Evolutionary conservation across 2,113 vertebrate genomes (phyloP).

Genomic region (Cryptotis parvus): DNA sequence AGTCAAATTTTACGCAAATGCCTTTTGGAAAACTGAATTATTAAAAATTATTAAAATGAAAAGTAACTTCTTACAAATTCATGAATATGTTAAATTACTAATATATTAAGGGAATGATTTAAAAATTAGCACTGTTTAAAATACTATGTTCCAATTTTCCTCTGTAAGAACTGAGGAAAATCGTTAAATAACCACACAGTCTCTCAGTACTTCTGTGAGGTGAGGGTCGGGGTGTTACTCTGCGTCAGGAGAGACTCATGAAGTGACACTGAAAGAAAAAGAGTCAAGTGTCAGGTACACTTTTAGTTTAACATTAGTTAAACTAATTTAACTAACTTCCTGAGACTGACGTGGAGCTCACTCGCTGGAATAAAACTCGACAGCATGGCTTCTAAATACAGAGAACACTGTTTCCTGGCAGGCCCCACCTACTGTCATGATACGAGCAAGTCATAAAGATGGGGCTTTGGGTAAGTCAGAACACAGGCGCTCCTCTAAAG

Average conservation of each 20-base stretch:
- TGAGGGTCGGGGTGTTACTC: neutral
- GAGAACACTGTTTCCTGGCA: neutral
- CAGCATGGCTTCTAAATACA: neutral
- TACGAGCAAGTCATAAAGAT: neutral
- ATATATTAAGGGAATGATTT: slow-evolving; percentile 52
- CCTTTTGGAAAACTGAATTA: slow-evolving; percentile 81
- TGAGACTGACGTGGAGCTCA: neutral
- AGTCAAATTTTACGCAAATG: slow-evolving; percentile 77
- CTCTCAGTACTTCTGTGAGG: neutral
- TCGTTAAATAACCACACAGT: neutral
- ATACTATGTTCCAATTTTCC: slow-evolving; percentile 30
- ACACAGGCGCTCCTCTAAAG: neutral
- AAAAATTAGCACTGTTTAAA: slow-evolving; percentile 43
- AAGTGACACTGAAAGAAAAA: neutral
- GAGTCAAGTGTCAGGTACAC: neutral
- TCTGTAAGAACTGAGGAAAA: slow-evolving; percentile 14
- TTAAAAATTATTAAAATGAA: slow-evolving; percentile 73
- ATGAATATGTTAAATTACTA: slow-evolving; percentile 59
- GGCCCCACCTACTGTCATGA: neutral
- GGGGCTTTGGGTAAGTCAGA: neutral
- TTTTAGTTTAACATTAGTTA: too few relatives aligned
- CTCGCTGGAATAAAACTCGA: neutral
- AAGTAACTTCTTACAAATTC: slow-evolving; percentile 67
- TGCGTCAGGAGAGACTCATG: neutral
- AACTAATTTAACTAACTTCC: neutral